Evolutionary conservation across 2,113 vertebrate genomes (phyloP).

Genomic region (Oceanodroma tethys): DNA sequence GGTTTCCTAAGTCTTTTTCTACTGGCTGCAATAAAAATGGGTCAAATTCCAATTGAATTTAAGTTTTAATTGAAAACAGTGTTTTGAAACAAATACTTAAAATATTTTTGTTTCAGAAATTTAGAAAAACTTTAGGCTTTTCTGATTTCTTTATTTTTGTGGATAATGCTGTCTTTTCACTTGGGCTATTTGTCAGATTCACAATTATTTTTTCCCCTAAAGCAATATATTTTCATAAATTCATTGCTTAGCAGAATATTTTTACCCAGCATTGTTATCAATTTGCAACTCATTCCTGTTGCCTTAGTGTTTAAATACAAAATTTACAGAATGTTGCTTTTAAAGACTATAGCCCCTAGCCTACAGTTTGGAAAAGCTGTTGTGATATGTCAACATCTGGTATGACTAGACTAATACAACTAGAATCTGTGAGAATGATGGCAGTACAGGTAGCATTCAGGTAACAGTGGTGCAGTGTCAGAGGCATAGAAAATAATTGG

Average conservation of each 20-base stretch:
- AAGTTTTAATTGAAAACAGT: conserved; percentile 12
- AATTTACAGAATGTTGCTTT: not conserved
- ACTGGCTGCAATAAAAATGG: not conserved
- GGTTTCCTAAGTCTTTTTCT: not conserved
- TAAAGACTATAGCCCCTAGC: not conserved
- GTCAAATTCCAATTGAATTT: not conserved
- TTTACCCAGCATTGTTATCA: not conserved
- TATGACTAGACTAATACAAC: too few species aligned
- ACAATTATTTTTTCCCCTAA: not conserved
- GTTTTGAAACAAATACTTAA: not conserved
- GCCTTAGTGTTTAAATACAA: not conserved
- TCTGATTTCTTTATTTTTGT: not conserved
- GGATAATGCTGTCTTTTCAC: not conserved
- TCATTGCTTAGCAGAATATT: not conserved
- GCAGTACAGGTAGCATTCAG: not conserved
- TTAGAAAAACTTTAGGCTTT: not conserved
- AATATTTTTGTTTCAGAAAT: not conserved
- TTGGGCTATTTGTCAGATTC: not conserved
- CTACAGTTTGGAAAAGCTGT: not conserved
- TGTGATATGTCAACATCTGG: not conserved
- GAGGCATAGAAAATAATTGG: not conserved
- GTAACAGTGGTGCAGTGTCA: not conserved
- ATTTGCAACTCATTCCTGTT: not conserved
- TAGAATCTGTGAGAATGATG: not conserved
- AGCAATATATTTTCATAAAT: not conserved